A percentile compares a stretch with the other conserved stretches of the same genome.
Evolutionary conservation across 2,113 vertebrate genomes (phyloP).

Genomic region (Syngnathus scovelli): DNA sequence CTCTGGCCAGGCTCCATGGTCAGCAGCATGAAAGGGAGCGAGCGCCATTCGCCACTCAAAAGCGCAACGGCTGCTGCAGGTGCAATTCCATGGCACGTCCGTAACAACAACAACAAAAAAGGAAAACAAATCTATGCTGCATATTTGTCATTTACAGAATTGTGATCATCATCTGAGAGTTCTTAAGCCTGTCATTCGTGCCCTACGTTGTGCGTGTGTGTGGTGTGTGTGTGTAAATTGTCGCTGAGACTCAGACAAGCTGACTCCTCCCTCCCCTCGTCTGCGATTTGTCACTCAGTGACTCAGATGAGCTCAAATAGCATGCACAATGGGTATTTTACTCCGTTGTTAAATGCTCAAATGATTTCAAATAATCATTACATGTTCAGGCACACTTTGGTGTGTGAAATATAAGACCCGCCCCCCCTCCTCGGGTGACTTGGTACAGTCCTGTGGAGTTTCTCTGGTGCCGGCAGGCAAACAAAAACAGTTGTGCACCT

Average conservation of each 20-base stretch:
- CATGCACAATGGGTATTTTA: neutral
- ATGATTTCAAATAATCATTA: neutral
- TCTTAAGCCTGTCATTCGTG: constrained; percentile 33
- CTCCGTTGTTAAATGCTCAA: neutral
- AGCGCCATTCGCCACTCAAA: constrained; percentile 44
- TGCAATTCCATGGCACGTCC: constrained; percentile 29
- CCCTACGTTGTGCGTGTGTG: constrained; percentile 11
- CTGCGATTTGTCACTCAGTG: constrained; percentile 37
- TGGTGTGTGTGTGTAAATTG: neutral
- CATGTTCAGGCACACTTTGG: neutral
- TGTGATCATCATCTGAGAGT: constrained; percentile 10
- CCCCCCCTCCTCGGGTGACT: constrained; percentile 22
- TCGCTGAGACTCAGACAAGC: constrained; percentile 14
- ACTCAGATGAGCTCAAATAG: constrained; percentile 11
- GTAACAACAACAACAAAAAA: neutral
- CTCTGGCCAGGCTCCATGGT: constrained; percentile 26
- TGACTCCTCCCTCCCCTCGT: constrained; percentile 26
- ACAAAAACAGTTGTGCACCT: constrained; percentile 54
- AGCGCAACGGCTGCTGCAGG: constrained; percentile 9
- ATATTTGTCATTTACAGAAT: neutral
- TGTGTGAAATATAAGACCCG: neutral
- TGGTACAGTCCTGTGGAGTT: constrained; percentile 64
- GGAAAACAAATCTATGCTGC: no score
- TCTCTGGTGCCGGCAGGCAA: constrained; percentile 59
- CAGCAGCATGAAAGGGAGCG: constrained; percentile 13